Evolutionary conservation across 2,888 invertebrate genomes (phyloP).

Genomic region (Euplexia lucipara): DNA sequence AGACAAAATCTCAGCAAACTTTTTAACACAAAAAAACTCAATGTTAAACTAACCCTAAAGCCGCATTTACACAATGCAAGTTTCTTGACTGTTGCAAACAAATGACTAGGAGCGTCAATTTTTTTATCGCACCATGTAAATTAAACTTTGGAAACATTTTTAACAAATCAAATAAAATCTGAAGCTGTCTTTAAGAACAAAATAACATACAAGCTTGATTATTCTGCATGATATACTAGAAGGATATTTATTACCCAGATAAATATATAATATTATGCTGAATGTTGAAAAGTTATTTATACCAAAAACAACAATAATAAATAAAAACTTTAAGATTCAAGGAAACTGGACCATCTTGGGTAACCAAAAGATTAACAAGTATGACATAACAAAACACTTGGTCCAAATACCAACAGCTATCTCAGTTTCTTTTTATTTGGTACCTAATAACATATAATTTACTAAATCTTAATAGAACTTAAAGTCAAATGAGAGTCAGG

Average conservation of each 20-base stretch:
- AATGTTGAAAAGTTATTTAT: conserved; percentile 1
- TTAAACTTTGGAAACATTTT: not conserved
- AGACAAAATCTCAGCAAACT: not conserved
- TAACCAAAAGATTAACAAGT: not conserved
- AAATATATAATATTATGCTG: not conserved
- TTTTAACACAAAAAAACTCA: not conserved
- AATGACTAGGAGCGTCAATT: too few relatives aligned
- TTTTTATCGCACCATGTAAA: not conserved
- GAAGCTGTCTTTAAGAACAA: conserved; percentile 2
- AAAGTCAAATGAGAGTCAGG: too few relatives aligned
- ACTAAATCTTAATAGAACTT: too few relatives aligned
- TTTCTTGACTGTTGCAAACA: not conserved
- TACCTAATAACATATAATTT: conserved; percentile 11
- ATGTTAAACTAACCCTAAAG: not conserved
- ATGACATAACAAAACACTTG: not conserved
- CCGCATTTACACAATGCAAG: not conserved
- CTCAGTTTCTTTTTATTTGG: conserved; percentile 9
- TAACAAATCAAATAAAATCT: conserved; percentile 32
- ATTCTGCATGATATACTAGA: not conserved
- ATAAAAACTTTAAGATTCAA: conserved; percentile 21
- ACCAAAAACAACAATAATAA: conserved; percentile 30
- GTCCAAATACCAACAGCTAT: not conserved
- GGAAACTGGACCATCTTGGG: not conserved
- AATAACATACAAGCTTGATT: conserved; percentile 3
- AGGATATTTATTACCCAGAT: not conserved